Conservation (phyloP, 2,113 vertebrate species). For the Elaphurus davidianus region DNA sequence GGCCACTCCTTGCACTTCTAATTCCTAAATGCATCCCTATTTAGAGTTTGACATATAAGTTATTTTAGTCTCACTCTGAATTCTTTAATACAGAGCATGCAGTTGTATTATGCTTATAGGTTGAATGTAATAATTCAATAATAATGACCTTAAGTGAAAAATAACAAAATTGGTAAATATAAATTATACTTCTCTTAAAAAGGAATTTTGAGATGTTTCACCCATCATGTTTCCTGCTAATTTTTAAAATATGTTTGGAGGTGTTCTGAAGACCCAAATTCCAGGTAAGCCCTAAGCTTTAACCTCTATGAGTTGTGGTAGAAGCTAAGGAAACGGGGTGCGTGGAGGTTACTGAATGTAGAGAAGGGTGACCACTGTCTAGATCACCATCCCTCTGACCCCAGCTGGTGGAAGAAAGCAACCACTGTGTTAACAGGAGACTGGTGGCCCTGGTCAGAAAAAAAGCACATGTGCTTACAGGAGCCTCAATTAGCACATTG, state of each 20-base stretch:
- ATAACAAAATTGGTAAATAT: neutral
- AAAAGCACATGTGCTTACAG: neutral
- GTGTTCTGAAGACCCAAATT: neutral
- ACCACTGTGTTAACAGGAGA: too few relatives aligned
- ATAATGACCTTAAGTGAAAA: neutral
- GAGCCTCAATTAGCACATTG: neutral
- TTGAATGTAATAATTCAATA: neutral
- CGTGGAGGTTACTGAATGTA: rapidly evolving
- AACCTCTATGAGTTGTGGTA: neutral
- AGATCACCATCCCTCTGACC: neutral
- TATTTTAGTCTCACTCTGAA: neutral
- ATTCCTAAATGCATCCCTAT: neutral
- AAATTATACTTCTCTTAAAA: neutral
- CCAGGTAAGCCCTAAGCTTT: neutral
- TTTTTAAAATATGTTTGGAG: neutral
- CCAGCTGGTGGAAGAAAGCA: neutral
- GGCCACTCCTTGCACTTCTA: neutral
- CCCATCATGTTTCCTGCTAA: neutral
- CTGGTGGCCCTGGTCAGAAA: neutral
- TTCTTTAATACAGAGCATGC: neutral
- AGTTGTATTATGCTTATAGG: neutral
- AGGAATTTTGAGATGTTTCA: neutral
- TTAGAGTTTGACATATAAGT: neutral
- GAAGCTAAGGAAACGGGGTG: neutral
- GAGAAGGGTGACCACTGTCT: neutral